Conservation (phyloP, 2,113 vertebrate genomes). For the Sander lucioperca region DNA sequence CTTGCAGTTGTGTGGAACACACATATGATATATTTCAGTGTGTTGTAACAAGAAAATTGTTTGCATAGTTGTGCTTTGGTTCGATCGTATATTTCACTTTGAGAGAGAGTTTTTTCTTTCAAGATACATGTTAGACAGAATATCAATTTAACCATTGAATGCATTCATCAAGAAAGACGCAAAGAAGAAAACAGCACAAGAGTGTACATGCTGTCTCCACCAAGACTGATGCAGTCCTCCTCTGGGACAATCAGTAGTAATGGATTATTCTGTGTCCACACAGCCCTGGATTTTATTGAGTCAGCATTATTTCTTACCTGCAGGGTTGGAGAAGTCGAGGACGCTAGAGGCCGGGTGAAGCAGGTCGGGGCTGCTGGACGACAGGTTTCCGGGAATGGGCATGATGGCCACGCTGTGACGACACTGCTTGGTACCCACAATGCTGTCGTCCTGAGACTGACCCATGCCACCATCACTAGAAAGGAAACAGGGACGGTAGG, state of each 20-base stretch:
- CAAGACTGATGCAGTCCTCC: too few relatives aligned
- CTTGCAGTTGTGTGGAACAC: not conserved
- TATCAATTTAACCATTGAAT: not conserved
- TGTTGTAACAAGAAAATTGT: too few relatives aligned
- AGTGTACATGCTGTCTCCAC: not conserved
- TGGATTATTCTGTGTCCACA: not conserved
- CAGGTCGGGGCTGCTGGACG: slow-evolving; percentile 95
- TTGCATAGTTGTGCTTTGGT: not conserved
- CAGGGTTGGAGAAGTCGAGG: slow-evolving; percentile 94
- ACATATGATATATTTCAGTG: too few relatives aligned
- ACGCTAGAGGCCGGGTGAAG: slow-evolving; percentile 92
- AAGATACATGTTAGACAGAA: not conserved
- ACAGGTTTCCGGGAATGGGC: slow-evolving; percentile 94
- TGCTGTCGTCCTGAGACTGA: slow-evolving; percentile 98
- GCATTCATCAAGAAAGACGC: not conserved
- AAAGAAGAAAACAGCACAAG: not conserved
- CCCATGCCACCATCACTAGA: slow-evolving; percentile 92
- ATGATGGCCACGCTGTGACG: slow-evolving; percentile 96
- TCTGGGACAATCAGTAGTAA: not conserved
- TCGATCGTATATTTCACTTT: not conserved
- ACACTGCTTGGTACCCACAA: slow-evolving; percentile 95
- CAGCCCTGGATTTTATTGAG: not conserved
- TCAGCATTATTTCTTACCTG: slow-evolving; percentile 83
- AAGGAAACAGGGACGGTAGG: not conserved
- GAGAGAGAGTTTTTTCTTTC: not conserved